Evolutionary conservation across 2,888 invertebrate species (phyloP), one percentile per base, ranked within the genome.

Genomic region (Hedya salicella): DNA sequence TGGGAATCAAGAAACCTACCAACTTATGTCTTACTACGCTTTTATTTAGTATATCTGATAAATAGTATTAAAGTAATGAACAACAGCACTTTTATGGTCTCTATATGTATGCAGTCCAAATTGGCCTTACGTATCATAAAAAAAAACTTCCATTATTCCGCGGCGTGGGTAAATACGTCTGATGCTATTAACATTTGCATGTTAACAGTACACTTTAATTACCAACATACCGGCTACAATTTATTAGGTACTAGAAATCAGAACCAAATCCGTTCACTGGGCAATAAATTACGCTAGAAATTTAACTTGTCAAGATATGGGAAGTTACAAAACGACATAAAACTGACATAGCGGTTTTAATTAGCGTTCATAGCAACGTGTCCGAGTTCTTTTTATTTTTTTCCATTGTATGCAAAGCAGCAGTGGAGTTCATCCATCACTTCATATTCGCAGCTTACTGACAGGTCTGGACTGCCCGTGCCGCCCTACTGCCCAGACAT

Each of bases 331-430:
- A 87, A 86, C 80, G 78, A 79, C 78, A 84, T 82, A 85, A 66
- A 85, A 85, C 80, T 80, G 80, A 79, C 76, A 82, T 82, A 82
- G 82, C 82, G 81, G 84, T 86, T 88, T 89, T 91, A 91, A 91
- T 91, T 90, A 90, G 86, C 86, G 85, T 84, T 85, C 81, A 85
- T 87, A 86, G 83, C 76, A 80, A 85, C 82, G 85, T 86, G 87
- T 85, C 79, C 78, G 78, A 73, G 78, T 78, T 82, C 83, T 83
- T 78, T 87, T 85, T 73, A 75, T 82, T 82, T 85, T 25, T 84
- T 83, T 81, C 90, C 89, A 91, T 91, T 91, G 91, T 91, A 91
- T 91, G 91, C 82, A 89, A 91, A 91, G 75, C 76, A 86, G 88
- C 71, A 69, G 76, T 78, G 78, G 83, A 81, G 82, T 85, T 86